Evolutionary conservation across 2,113 vertebrate genomes (phyloP).

Genomic region (Myotis davidii): DNA sequence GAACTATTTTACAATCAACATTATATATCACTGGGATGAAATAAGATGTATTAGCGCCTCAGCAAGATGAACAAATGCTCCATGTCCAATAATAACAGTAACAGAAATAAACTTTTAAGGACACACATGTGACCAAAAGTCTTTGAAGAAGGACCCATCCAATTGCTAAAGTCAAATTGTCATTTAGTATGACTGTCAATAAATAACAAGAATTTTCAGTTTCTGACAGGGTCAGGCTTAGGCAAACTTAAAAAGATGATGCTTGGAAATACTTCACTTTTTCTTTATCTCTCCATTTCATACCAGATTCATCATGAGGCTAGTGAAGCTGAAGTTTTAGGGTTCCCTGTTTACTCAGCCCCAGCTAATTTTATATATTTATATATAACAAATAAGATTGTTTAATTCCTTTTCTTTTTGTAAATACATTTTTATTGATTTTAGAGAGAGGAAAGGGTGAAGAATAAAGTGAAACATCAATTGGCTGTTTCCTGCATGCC

Average conservation of each 20-base stretch:
- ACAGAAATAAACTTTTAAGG: not conserved
- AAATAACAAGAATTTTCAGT: not conserved
- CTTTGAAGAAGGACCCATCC: not conserved
- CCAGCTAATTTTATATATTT: not conserved
- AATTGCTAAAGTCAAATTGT: not conserved
- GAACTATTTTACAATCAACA: slow-evolving; percentile 64
- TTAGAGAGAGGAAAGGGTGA: too few species aligned
- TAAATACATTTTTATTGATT: too few species aligned
- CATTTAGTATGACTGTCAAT: not conserved
- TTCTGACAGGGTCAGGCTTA: not conserved
- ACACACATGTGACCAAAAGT: not conserved
- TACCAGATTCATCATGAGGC: not conserved
- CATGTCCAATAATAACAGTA: not conserved
- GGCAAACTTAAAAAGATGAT: not conserved
- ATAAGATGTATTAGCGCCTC: not conserved
- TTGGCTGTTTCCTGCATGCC: too few species aligned
- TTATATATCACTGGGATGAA: slow-evolving; percentile 27
- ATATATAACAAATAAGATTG: not conserved
- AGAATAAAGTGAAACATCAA: too few species aligned
- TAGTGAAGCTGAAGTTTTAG: not conserved
- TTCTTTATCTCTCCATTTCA: not conserved
- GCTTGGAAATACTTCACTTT: not conserved
- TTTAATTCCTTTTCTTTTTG: not conserved
- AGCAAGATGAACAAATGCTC: slow-evolving; percentile 10
- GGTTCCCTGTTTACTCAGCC: not conserved